phyloP scores from a whole-genome alignment of 2,888 invertebrate genomes.

The Scotopteryx bipunctaria region DNA sequence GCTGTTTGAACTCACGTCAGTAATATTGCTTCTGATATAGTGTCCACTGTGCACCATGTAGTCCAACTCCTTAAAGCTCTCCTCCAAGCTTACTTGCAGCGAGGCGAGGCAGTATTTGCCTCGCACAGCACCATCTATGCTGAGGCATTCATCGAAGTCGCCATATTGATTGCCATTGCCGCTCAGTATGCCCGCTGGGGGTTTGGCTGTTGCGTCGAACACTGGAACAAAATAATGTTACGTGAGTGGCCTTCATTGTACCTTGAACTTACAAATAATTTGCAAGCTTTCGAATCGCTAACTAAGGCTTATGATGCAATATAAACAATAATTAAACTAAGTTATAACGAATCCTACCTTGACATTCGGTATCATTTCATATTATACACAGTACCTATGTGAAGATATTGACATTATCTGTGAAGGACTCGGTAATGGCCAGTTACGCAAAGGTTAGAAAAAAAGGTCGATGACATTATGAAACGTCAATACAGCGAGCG shows the following conservation, averaged over 20 bases:
- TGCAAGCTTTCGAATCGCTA: neutral
- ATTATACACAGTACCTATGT: too few species aligned
- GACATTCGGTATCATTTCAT: too few species aligned
- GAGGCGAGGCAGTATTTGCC: slow-evolving; percentile 87
- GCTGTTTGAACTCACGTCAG: slow-evolving; percentile 79
- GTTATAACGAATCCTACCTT: too few species aligned
- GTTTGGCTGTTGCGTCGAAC: slow-evolving; percentile 88
- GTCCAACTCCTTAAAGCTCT: slow-evolving; percentile 62
- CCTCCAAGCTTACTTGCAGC: slow-evolving; percentile 68
- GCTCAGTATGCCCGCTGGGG: slow-evolving; percentile 86
- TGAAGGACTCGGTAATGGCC: too few species aligned
- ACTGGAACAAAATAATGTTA: slow-evolving; percentile 75
- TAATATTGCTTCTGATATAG: slow-evolving; percentile 77
- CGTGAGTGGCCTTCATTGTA: neutral
- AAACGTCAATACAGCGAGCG: too few species aligned
- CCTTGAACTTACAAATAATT: neutral
- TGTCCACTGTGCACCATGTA: slow-evolving; percentile 79
- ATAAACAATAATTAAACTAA: too few species aligned
- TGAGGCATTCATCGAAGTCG: slow-evolving; percentile 87
- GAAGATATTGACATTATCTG: too few species aligned
- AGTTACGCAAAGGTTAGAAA: too few species aligned
- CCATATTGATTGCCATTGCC: slow-evolving; percentile 88
- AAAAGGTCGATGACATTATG: too few species aligned
- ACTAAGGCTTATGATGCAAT: neutral
- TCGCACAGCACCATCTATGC: slow-evolving; percentile 76